phyloP scores from a whole-genome alignment of 2,113 vertebrate genomes.

The Callipepla squamata region DNA sequence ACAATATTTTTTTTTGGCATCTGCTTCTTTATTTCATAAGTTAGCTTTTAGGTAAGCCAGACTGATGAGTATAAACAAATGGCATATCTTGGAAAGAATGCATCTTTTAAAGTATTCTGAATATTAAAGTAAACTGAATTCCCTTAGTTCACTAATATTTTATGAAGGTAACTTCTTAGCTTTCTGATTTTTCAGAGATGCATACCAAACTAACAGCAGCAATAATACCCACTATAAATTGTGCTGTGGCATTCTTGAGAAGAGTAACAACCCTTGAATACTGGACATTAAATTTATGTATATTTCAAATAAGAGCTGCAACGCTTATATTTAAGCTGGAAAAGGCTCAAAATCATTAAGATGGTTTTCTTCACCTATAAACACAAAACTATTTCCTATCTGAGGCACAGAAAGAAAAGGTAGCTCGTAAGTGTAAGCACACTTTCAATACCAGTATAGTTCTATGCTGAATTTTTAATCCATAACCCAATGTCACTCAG shows the following conservation, averaged over 20 bases:
- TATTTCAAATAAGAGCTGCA: neutral
- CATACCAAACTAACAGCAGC: neutral
- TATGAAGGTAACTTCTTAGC: neutral
- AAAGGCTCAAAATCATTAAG: neutral
- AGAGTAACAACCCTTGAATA: neutral
- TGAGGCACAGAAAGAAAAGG: neutral
- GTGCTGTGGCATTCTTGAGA: neutral
- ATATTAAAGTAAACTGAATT: neutral
- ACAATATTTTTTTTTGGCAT: neutral
- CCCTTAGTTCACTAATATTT: neutral
- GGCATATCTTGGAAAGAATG: neutral
- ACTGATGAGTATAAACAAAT: neutral
- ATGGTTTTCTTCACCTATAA: neutral
- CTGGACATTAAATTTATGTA: neutral
- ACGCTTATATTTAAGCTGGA: neutral
- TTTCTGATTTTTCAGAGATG: neutral
- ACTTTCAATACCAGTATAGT: neutral
- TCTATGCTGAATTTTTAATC: neutral
- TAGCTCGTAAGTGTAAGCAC: fast-evolving
- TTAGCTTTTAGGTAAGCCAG: neutral
- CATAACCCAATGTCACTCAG: neutral
- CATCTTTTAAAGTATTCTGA: neutral
- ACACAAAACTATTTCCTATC: neutral
- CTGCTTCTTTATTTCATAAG: neutral
- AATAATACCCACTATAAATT: neutral